Evolutionary conservation across 30 jellyfish, hydroid and myxozoan genomes (phyloP), one percentile per base, ranked within the genome.

Genomic region (Aurelia sp.): DNA sequence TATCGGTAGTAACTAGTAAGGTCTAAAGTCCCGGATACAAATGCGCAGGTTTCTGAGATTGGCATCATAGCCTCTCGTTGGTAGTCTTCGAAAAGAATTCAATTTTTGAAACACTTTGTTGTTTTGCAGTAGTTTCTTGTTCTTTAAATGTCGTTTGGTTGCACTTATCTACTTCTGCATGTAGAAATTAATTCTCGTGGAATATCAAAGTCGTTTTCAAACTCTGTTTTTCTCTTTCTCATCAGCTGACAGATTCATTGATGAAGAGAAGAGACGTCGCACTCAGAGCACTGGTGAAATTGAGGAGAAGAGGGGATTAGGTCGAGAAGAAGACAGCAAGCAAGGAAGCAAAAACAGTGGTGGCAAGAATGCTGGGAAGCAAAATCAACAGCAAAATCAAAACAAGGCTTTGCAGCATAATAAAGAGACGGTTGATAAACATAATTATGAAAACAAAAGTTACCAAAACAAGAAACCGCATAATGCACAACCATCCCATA

Each of bases 241-340:
- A 18, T 30, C 37, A 66, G 85, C 62, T 72, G 73, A 60, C 22
- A 20, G 74, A 69, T 44, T 71, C 20, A 68, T 16, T 44, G 81
- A 33, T n/a, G 93, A 84, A 27, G 93, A 84, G 35, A 57, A 84
- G 66, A 69, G 91, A 73, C 78, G 91, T 20, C 89, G 96, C 44
- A 78, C 96, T 17, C 76, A 76, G 84, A 83, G 89, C 62, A 86
- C 86, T 30, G 89, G 89, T 15, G 95, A 91, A 62, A 23, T 71
- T 40, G 87, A 78, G 62, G 85, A 65, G 69, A 79, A 86, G 74
- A 61, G 72, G 82, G 35, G 69, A 22, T 30, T 70, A 30, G 81
- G 88, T 67, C 27, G 85, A 78, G 63, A 62, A 52, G 73, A 27
- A n/a, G 84, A 91, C 61, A 66, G 79, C 71, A 58, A 33, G 27